A percentile compares a stretch with the other conserved stretches of the same genome.
Conservation (phyloP, 92 coral and sea anemone species). For the Heliopora coerulea region DNA sequence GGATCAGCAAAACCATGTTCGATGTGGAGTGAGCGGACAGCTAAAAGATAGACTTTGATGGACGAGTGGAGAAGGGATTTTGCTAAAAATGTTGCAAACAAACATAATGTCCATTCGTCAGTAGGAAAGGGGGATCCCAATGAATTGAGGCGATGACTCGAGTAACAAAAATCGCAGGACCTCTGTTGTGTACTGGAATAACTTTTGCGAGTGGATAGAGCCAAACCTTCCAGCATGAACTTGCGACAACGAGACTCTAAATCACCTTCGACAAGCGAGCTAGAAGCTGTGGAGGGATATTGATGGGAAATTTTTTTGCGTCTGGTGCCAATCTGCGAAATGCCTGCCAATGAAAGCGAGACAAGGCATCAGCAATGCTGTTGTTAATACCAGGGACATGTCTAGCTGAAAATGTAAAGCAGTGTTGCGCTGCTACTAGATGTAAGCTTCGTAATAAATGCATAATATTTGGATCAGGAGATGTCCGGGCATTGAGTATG, state of each 20-base stretch:
- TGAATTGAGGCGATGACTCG: neutral
- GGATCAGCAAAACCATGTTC: slow-evolving; percentile 36
- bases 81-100: slow-evolving; percentile 12
- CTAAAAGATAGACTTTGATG: slow-evolving; percentile 29
- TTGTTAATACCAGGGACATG: slow-evolving; percentile 47
- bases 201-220: slow-evolving; percentile 34
- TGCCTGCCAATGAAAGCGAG: slow-evolving; percentile 51
- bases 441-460: slow-evolving; percentile 39
- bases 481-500: slow-evolving; percentile 42
- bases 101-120: slow-evolving; percentile 32
- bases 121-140: slow-evolving; percentile 13
- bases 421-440: slow-evolving; percentile 27
- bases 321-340: slow-evolving; percentile 54
- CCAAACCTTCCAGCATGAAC: slow-evolving; percentile 38
- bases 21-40: slow-evolving; percentile 43
- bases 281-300: slow-evolving; percentile 22
- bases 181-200: slow-evolving; percentile 37
- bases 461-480: slow-evolving; percentile 42
- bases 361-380: slow-evolving; percentile 49
- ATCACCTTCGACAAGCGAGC: slow-evolving; percentile 17
- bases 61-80: slow-evolving; percentile 4
- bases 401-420: slow-evolving; percentile 33
- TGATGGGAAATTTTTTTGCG: slow-evolving; percentile 21
- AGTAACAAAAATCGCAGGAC: slow-evolving; percentile 26
- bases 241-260: slow-evolving; percentile 22